Percentiles rank a stretch among this genome's conserved stretches.
Evolutionary conservation across 2,113 vertebrate species (phyloP).

Genomic region (Spizaetus ornatus): DNA sequence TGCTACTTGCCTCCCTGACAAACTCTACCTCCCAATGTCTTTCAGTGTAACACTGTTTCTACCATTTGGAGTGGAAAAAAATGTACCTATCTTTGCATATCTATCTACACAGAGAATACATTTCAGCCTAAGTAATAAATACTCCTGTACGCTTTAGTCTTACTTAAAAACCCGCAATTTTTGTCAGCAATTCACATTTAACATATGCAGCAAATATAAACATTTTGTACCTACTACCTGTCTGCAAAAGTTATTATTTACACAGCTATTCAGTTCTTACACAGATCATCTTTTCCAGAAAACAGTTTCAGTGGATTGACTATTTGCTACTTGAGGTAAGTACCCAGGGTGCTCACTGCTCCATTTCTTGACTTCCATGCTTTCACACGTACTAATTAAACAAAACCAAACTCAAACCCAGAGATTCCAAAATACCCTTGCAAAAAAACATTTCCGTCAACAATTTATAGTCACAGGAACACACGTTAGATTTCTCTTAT

Average conservation of each 20-base stretch:
- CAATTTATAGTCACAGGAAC: background rate
- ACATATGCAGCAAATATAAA: background rate
- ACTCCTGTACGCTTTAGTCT: background rate
- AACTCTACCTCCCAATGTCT: background rate
- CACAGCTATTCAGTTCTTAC: background rate
- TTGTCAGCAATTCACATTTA: background rate
- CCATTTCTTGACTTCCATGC: background rate
- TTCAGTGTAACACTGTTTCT: background rate
- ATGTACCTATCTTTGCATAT: fast-evolving
- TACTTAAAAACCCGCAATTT: background rate
- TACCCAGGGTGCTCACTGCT: background rate
- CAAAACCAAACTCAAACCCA: background rate
- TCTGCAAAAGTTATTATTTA: background rate
- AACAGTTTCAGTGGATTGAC: background rate
- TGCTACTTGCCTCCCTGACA: background rate
- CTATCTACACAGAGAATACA: background rate
- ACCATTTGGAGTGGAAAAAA: background rate
- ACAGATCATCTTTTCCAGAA: background rate
- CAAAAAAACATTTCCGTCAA: background rate
- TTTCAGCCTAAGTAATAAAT: background rate
- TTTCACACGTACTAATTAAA: background rate
- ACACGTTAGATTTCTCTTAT: background rate
- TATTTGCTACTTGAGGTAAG: background rate
- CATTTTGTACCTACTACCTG: background rate
- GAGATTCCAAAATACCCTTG: background rate